phyloP scores from a whole-genome alignment of 2,113 vertebrate species.

The Dipodomys stephensi region DNA sequence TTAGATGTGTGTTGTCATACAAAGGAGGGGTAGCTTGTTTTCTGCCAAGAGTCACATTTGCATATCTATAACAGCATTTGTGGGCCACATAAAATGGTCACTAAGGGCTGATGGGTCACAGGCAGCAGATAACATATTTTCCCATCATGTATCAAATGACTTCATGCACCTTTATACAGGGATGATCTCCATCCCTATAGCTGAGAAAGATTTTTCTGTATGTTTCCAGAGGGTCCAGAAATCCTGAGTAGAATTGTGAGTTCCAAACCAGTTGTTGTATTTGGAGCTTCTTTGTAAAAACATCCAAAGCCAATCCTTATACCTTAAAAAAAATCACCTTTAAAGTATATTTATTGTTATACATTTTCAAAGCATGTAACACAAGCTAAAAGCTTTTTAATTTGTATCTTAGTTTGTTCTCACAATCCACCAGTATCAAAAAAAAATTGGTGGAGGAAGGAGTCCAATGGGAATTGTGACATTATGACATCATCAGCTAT shows the following conservation, averaged over 20 bases:
- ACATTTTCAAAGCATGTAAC: not conserved
- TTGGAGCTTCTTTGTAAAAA: not conserved
- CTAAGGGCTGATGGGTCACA: too few species aligned
- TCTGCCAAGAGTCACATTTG: too few species aligned
- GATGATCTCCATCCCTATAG: too few species aligned
- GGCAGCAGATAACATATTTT: too few species aligned
- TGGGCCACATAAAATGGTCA: too few species aligned
- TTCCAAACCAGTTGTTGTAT: not conserved
- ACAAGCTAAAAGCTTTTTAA: not conserved
- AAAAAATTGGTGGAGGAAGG: not conserved
- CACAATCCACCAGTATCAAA: not conserved
- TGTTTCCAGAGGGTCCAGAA: not conserved
- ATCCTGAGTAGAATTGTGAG: not conserved
- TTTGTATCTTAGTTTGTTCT: slow-evolving; percentile 2
- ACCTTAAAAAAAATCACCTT: not conserved
- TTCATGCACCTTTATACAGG: too few species aligned
- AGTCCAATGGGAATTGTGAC: not conserved
- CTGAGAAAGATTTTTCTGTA: not conserved
- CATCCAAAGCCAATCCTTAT: not conserved
- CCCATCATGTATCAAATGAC: too few species aligned
- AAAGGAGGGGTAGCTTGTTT: not conserved
- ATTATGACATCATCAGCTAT: not conserved
- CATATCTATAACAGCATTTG: too few species aligned
- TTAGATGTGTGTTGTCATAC: not conserved
- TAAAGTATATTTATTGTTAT: not conserved